Evolutionary conservation across 2,113 vertebrate genomes (phyloP).

Genomic region (Montifringilla adamsi): DNA sequence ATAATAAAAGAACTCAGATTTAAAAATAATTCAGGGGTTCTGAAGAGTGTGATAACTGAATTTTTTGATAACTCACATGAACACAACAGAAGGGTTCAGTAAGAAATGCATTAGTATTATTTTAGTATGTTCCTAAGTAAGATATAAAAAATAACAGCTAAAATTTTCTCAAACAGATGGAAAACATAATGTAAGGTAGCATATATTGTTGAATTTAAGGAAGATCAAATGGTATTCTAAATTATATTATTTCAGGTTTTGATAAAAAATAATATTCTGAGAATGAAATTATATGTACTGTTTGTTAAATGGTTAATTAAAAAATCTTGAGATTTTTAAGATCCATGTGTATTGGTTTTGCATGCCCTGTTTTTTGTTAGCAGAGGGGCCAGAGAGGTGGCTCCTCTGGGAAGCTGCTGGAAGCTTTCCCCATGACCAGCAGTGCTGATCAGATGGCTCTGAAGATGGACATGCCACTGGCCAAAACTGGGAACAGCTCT

Average conservation of each 20-base stretch:
- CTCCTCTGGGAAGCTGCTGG: background rate
- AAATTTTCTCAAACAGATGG: background rate
- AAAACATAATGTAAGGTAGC: background rate
- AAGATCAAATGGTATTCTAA: background rate
- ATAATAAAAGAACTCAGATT: background rate
- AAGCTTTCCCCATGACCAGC: background rate
- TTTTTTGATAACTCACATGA: background rate
- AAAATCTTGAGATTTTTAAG: background rate
- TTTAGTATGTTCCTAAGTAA: background rate
- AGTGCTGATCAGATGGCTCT: background rate
- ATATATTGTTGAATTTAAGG: background rate
- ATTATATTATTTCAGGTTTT: background rate
- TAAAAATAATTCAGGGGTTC: background rate
- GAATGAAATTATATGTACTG: background rate
- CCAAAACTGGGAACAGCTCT: rapidly evolving
- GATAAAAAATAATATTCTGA: background rate
- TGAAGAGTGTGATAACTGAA: background rate
- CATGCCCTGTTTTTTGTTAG: background rate
- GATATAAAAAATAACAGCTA: background rate
- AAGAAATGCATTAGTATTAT: background rate
- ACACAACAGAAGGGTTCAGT: background rate
- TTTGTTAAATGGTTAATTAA: background rate
- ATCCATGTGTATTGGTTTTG: background rate
- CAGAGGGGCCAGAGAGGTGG: background rate
- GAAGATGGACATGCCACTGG: background rate